These are phyloP conservation scores for Cotesia vestalis DNA, from an alignment of 1,140 invertebrate species.

Conservation along the genomic window DNA sequence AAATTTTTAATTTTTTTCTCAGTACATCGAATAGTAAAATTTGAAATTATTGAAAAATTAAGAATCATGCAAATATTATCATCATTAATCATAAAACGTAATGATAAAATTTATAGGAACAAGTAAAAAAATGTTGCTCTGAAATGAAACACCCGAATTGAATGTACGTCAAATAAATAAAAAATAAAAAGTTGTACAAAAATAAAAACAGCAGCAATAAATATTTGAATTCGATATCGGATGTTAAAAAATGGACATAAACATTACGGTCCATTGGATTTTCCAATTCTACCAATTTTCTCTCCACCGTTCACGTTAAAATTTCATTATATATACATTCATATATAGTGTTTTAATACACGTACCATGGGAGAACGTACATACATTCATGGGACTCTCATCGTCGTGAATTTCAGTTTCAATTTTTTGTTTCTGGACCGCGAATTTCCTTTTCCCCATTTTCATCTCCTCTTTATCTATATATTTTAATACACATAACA, in stretches of 20 bases:
- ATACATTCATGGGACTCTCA: not conserved
- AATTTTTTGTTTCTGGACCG: not conserved
- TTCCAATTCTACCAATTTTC: constrained; percentile 29
- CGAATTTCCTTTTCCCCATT: constrained; percentile 6
- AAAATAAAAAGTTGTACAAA: not conserved
- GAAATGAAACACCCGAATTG: not conserved
- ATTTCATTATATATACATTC: constrained; percentile 1
- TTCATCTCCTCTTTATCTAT: constrained; percentile 11
- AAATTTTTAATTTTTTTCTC: too few relatives aligned
- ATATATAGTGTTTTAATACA: not conserved
- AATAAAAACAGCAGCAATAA: constrained; percentile 8
- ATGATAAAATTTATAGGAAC: too few relatives aligned
- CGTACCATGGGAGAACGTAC: too few relatives aligned
- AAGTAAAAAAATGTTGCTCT: too few relatives aligned
- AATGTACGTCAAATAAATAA: not conserved
- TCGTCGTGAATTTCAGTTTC: not conserved
- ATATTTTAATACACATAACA: constrained; percentile 2
- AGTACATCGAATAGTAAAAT: too few relatives aligned
- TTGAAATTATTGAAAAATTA: too few relatives aligned
- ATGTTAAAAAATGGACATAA: constrained; percentile 6
- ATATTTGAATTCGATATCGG: constrained; percentile 20
- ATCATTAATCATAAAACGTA: too few relatives aligned
- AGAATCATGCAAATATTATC: too few relatives aligned
- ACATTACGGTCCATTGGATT: constrained; percentile 26
- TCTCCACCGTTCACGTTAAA: not conserved